Conservation (phyloP, 2,888 invertebrate species). For the Volucella bombylans region DNA sequence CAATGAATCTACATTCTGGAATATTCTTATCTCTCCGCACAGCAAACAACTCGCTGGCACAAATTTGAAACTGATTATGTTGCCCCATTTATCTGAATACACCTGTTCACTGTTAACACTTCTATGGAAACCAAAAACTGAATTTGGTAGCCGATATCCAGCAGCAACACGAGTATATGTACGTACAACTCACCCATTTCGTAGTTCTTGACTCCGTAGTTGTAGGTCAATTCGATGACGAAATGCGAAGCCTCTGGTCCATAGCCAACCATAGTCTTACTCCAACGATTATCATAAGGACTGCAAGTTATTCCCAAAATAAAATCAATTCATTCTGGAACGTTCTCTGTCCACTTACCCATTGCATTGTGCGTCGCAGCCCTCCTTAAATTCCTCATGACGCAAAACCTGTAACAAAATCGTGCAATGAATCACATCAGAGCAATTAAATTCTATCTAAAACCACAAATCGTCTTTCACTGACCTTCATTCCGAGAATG, state of each 20-base stretch:
- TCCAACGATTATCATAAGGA: constrained; percentile 99
- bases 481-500: constrained; percentile 97
- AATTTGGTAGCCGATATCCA: too few relatives aligned
- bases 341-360: constrained; percentile 85
- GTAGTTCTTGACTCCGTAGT: constrained; percentile 95
- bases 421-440: constrained; percentile 26
- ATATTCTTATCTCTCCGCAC: too few relatives aligned
- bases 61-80: too few relatives aligned
- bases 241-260: constrained; percentile 97
- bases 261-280: constrained; percentile 99
- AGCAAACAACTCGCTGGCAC: too few relatives aligned
- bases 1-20: too few relatives aligned
- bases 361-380: constrained; percentile 98
- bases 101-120: not conserved
- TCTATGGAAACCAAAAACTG: too few relatives aligned
- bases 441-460: constrained; percentile 38
- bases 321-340: constrained; percentile 1
- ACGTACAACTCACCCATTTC: constrained; percentile 85
- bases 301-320: constrained; percentile 83
- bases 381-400: constrained; percentile 98
- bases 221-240: constrained; percentile 98
- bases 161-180: not conserved
- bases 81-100: too few relatives aligned
- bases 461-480: constrained; percentile 60
- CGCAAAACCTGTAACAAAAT: constrained; percentile 87